Percentiles rank a stretch among this genome's conserved stretches.
These are phyloP conservation scores for Nasonia giraulti DNA, from an alignment of 1,140 invertebrate species.

Conservation along the genomic window DNA sequence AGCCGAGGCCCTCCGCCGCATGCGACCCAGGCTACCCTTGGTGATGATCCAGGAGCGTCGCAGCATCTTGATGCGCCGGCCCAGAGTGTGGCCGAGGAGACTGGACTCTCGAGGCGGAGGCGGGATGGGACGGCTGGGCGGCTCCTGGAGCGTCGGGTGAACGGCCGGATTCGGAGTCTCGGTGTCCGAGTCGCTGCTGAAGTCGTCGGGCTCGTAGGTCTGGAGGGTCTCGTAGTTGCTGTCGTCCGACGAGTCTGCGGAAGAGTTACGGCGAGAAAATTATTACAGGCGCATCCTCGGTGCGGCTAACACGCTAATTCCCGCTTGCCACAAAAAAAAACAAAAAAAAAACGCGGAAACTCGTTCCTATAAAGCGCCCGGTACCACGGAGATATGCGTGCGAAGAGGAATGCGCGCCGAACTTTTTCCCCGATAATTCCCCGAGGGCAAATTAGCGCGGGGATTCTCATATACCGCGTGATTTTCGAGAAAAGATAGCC, in stretches of 20 bases:
- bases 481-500: no score
- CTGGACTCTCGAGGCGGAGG: slow-evolving; percentile 66
- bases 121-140: slow-evolving; percentile 66
- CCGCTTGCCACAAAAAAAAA: no score
- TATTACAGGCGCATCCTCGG: no score
- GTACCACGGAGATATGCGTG: no score
- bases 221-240: slow-evolving; percentile 69
- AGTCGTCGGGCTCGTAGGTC: slow-evolving; percentile 61
- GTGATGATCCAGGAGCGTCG: slow-evolving; percentile 71
- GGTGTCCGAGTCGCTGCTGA: slow-evolving; percentile 62
- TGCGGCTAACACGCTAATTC: slow-evolving; percentile 5
- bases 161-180: slow-evolving; percentile 44
- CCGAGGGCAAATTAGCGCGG: background rate
- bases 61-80: slow-evolving; percentile 67
- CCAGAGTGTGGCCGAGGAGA: slow-evolving; percentile 65
- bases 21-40: slow-evolving; percentile 68
- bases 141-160: slow-evolving; percentile 52
- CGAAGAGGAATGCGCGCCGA: no score
- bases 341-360: no score
- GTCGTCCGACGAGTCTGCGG: slow-evolving; percentile 68
- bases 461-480: no score
- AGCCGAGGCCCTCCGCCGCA: slow-evolving; percentile 62
- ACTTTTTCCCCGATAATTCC: slow-evolving; percentile 11
- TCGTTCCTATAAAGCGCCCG: no score
- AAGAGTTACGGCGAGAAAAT: background rate